Conservation (phyloP, 92 coral and sea anemone species). For the Muricea muricata region DNA sequence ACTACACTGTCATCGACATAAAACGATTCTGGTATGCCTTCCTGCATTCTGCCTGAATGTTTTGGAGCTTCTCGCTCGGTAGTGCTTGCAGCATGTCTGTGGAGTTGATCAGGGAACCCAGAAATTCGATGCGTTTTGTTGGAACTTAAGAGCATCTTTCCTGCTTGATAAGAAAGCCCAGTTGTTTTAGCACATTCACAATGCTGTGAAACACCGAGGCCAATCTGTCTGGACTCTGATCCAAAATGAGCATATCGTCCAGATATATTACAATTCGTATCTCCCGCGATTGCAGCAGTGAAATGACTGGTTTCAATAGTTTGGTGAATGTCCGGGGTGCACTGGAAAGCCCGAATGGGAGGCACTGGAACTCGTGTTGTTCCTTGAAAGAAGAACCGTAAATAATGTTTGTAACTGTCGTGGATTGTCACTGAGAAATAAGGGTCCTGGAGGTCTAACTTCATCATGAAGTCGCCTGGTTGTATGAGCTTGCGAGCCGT, state of each 20-base stretch:
- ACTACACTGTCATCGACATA: constrained; percentile 12
- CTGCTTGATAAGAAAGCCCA: constrained; percentile 43
- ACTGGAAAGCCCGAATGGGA: constrained; percentile 29
- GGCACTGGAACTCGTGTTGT: constrained; percentile 35
- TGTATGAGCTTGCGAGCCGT: constrained; percentile 24
- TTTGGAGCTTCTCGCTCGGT: constrained; percentile 39
- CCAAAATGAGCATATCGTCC: constrained; percentile 44
- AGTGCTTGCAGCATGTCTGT: constrained; percentile 30
- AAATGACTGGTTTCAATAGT: constrained; percentile 23
- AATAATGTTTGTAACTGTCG: constrained; percentile 39
- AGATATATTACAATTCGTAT: constrained; percentile 33
- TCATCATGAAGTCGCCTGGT: constrained; percentile 25
- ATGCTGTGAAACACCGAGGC: constrained; percentile 34
- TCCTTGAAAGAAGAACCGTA: constrained; percentile 26
- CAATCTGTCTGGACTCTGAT: constrained; percentile 50
- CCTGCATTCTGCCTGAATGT: constrained; percentile 22
- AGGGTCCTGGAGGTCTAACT: constrained; percentile 38
- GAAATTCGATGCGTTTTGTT: constrained; percentile 31
- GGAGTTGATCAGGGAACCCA: constrained; percentile 41
- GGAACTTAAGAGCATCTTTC: constrained; percentile 49
- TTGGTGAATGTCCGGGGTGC: constrained; percentile 50
- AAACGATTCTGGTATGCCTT: constrained; percentile 21
- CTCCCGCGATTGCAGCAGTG: constrained; percentile 35
- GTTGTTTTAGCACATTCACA: constrained; percentile 26
- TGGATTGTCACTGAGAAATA: constrained; percentile 20